Evolutionary conservation across 2,797 vertebrate species (phyloP), one percentile per base, ranked within the genome.

Genomic region (Leptoclinus maculatus): DNA sequence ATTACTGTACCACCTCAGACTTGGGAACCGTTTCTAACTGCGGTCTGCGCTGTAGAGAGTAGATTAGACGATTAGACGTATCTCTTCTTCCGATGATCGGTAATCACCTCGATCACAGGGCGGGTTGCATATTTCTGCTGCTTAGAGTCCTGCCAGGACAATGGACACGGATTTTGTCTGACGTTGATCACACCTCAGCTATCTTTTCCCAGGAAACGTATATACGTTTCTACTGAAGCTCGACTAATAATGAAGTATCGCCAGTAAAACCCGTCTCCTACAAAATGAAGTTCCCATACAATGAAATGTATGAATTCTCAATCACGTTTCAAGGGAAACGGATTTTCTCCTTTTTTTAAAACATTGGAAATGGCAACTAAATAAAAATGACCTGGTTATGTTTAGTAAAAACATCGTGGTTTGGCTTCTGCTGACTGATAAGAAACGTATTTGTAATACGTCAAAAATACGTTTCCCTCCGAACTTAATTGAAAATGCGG

Each of bases 1-100:
- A 90, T 90, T 87, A 91, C 87, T 91, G 89, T 88, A 90, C 91
- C 89, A 89, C 90, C 83, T 83, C 63, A 82, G 82, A 89, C 79
- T 85, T 93, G 85, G 87, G 92, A 93, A 92, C 88, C 76, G 17
- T 86, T 90, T 87, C 78, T 19, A 86, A 86, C 83, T 83, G 83
- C 84, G 70, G 81, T 79, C 54, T 77, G 41, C 25, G 10, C 38
- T 67, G 68, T 79, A 73, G 79, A 89, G 89, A 92, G 87, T 85
- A 82, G 87, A 90, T 92, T 88, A 85, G 65, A 86, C 66, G 87
- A 90, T 92, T 88, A 85, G 65, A 86, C 66, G 6, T 72, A 81
- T 90, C 85, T 88, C 83, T 34, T 63, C 63, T 91, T 87, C 80
- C 38, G 25, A 49, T 84, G 59, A 88, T 86, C 56, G 67, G 82